Base-by-base conservation (phyloP, 2,113 vertebrate species). In the Odocoileus virginianus region DNA sequence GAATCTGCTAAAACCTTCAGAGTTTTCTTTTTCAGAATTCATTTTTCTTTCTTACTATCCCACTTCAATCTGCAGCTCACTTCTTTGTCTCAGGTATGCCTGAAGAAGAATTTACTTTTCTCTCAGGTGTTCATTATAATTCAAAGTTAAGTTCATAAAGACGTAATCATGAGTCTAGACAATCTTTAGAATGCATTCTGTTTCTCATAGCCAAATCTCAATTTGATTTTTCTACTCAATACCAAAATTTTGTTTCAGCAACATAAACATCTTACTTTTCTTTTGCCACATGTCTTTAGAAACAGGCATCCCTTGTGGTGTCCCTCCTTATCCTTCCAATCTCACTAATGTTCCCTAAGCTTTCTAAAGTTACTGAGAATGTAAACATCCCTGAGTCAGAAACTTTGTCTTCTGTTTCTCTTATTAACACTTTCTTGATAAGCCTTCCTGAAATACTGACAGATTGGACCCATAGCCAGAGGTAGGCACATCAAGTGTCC, bases 1-100 rank as follows among this genome's bases (percentile, higher is more conserved):
- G 94, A 96, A 83, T 89, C 91, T 95, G 91, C 81, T n/a, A 81
- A 45, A 78, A 55, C 36, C 36, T 40, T 96, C 87, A 19, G 40
- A 74, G 74, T n/a, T 90, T 82, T 40, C 30, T 64, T 52, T 93
- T 60, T 89, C 27, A 50, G 11, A 45, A 60, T 58, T 86, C 16
- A 47, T 55, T 93, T 95, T 89, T 87, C 33, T 21, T 83, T 86
- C 33, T 87, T 91, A 55, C 58, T 93, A 33, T 40, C 21, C 5
- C 11, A 60, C 30, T 88, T 95, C 50, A 93, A 60, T 58, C 14
- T 76, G 12, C 15, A 84, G 52, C 33, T 33, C 30, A 21, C 54
- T 23, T 57, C 87, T 91, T 0, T 74, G 71, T 45, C 8, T 71
- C 71, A 36, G 15, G 58, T 57, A n/a, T 43, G 17, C n/a, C 71